Percentiles rank a stretch among this genome's conserved stretches.
phyloP scores from a whole-genome alignment of 2,888 invertebrate species.

The Troglohyphantes excavatus region DNA sequence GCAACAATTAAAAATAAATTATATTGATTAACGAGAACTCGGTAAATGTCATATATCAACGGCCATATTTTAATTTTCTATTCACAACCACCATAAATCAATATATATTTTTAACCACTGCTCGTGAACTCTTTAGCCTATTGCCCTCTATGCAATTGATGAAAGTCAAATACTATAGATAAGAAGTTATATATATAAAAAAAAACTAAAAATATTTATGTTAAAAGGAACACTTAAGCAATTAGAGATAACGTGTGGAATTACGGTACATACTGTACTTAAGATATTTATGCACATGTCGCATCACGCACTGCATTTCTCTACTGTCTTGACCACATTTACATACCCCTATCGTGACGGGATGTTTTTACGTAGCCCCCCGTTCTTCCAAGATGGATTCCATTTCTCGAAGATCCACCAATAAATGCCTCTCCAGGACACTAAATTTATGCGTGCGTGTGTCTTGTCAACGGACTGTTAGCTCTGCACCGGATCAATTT shows the following conservation, averaged over 20 bases:
- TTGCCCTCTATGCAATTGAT: too few species aligned
- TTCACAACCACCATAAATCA: too few species aligned
- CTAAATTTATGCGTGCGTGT: slow-evolving; percentile 28
- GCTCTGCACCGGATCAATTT: slow-evolving; percentile 65
- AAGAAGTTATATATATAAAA: too few species aligned
- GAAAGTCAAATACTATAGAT: too few species aligned
- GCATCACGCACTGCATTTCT: slow-evolving; percentile 7
- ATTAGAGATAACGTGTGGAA: neutral
- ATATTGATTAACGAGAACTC: too few species aligned
- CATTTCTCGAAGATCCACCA: slow-evolving; percentile 22
- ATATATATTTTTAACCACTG: too few species aligned
- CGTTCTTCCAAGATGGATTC: slow-evolving; percentile 21
- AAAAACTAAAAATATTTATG: neutral
- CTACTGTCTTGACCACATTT: slow-evolving; percentile 38
- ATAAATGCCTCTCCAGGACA: neutral
- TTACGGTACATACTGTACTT: neutral
- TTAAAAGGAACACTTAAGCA: neutral
- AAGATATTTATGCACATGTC: neutral
- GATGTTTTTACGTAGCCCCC: slow-evolving; percentile 35
- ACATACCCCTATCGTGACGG: slow-evolving; percentile 69
- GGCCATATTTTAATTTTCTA: too few species aligned
- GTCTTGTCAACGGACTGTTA: slow-evolving; percentile 58
- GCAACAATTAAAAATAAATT: too few species aligned
- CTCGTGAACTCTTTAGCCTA: too few species aligned
- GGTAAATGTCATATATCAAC: too few species aligned